Conservation (phyloP, 2,113 vertebrate species). For the Artemisiospiza belli region DNA sequence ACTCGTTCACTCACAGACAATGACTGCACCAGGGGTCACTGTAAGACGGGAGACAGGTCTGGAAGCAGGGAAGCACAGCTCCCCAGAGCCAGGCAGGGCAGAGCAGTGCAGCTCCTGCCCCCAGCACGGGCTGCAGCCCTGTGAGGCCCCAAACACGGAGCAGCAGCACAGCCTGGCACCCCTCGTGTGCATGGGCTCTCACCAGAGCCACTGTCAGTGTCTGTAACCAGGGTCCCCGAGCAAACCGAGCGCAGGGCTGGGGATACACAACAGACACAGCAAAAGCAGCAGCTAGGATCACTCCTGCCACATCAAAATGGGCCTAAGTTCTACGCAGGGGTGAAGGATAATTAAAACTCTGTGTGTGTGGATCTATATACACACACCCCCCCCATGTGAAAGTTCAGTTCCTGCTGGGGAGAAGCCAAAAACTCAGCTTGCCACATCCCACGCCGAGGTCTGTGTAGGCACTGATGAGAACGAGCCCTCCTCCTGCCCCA, state of each 20-base stretch:
- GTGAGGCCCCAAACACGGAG: fast-evolving
- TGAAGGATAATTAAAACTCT: neutral
- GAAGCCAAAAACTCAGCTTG: slow-evolving; percentile 8
- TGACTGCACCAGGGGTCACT: neutral
- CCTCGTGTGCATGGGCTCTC: neutral
- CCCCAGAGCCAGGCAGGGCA: neutral
- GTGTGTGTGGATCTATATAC: neutral
- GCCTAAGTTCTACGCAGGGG: fast-evolving
- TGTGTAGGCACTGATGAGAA: neutral
- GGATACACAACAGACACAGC: neutral
- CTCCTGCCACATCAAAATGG: neutral
- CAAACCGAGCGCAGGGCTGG: neutral
- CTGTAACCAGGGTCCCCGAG: neutral
- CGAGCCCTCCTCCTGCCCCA: fast-evolving
- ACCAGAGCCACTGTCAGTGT: neutral
- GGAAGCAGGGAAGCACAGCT: fast-evolving
- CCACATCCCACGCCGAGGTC: neutral
- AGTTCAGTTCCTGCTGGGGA: neutral
- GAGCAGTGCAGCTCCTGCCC: fast-evolving
- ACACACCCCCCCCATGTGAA: neutral
- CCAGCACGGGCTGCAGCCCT: neutral
- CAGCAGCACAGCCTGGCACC: fast-evolving
- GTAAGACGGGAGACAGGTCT: neutral
- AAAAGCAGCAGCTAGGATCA: neutral
- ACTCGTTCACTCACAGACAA: fast-evolving